Conservation (phyloP, 1,140 invertebrate genomes). For the Ceratoteleas bidentatus region DNA sequence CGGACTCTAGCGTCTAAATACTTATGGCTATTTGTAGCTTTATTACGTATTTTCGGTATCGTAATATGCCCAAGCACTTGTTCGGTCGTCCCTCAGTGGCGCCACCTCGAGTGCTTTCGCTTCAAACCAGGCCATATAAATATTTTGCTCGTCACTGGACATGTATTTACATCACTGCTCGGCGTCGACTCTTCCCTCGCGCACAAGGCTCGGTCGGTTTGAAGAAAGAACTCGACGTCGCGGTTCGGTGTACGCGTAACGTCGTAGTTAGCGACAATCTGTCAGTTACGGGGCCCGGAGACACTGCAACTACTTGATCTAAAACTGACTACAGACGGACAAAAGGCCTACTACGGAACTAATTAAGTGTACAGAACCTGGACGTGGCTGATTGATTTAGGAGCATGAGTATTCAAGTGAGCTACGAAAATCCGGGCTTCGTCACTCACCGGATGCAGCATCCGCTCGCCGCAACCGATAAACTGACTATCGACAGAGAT, state of each 20-base stretch:
- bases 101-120: constrained; percentile 27
- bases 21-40: constrained; percentile 69
- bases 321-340: constrained; percentile 64
- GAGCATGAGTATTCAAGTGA: constrained; percentile 71
- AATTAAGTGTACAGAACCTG: constrained; percentile 70
- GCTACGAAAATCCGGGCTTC: constrained; percentile 79
- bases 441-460: constrained; percentile 81
- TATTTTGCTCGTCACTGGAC: constrained; percentile 17
- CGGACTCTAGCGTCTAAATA: constrained; percentile 66
- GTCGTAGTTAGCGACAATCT: constrained; percentile 58
- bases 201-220: constrained; percentile 3
- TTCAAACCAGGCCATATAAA: constrained; percentile 38
- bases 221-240: constrained; percentile 35
- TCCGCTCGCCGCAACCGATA: constrained; percentile 81
- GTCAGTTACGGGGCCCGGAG: constrained; percentile 58
- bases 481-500: constrained; percentile 80
- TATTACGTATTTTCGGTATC: constrained; percentile 73
- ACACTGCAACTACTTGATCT: constrained; percentile 64
- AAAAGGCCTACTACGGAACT: constrained; percentile 69
- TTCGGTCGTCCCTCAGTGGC: constrained; percentile 22
- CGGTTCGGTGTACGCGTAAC: constrained; percentile 24
- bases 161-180: constrained; percentile 36
- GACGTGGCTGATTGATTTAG: constrained; percentile 70
- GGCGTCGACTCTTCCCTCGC: neutral
- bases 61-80: constrained; percentile 65